Evolutionary conservation across 1,140 invertebrate genomes (phyloP), one percentile per base, ranked within the genome.

Genomic region (Mizuhopecten yessoensis): DNA sequence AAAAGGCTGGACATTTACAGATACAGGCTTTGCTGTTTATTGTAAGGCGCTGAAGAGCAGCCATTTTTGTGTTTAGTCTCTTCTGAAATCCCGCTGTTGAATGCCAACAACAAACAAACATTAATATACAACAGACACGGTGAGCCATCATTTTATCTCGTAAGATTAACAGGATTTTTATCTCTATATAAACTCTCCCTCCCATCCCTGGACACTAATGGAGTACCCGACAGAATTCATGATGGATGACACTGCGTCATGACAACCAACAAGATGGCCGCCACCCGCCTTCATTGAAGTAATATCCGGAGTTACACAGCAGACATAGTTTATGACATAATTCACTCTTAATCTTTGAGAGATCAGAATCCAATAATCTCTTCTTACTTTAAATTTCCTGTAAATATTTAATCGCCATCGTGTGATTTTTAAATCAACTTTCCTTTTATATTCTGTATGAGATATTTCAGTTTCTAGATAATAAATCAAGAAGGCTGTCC

Each of bases 301-400:
- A 17, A 75, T 75, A 75, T 75, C 57, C 17, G 23, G n/a, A 29
- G 57, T 29, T 29, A 75, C 57, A 75, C 29, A 29, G 5, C 57
- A 75, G n/a, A 75, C 57, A 75, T 75, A 75, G 57, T 75, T 75
- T 75, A 75, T 75, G 57, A 75, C 57, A 75, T 75, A 75, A 75
- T 75, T 75, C 57, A 75, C 57, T 75, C 29, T n/a, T 29, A 75
- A 75, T 75, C 3, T 29, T 75, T 75, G 0, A 75, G n/a, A 29
- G 9, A n/a, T 75, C 57, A 29, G 57, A n/a, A 1, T 75, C n/a
- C 9, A 29, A 75, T 29, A 7, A 75, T 5, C 57, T 75, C 57
- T 75, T 75, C 57, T 3, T 75, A 75, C 17, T 75, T n/a, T n/a
- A 29, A 29, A 75, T 11, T 75, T 75, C 57, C 57, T 75, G 57